Percentiles rank a stretch among this genome's conserved stretches.
Conservation (phyloP, 2,888 invertebrate genomes). For the Pardosa pseudoannulata region DNA sequence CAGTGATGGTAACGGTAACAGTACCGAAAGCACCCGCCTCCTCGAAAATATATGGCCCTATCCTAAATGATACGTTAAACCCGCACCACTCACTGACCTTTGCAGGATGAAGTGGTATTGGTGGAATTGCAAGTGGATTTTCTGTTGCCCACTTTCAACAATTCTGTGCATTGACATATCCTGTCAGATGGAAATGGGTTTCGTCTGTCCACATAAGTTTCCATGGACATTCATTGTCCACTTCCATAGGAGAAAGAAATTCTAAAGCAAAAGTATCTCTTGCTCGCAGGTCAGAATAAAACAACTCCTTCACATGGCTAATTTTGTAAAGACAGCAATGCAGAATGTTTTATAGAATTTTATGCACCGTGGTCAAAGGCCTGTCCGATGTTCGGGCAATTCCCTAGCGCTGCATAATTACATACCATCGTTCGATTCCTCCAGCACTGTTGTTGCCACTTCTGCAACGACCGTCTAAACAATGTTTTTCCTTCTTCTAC, state of each 20-base stretch:
- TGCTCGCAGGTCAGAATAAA: background rate
- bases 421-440: background rate
- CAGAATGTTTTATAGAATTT: background rate
- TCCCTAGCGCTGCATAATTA: background rate
- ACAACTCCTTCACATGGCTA: background rate
- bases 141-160: conserved; percentile 18
- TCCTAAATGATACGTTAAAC: background rate
- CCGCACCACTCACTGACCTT: background rate
- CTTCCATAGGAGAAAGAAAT: conserved; percentile 19
- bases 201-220: background rate
- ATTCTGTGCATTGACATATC: conserved; percentile 16
- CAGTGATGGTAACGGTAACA: background rate
- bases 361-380: conserved; percentile 15
- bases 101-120: conserved; percentile 13
- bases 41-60: background rate
- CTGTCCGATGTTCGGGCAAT: background rate
- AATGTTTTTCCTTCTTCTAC: background rate
- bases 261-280: background rate
- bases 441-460: background rate
- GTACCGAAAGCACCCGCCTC: background rate
- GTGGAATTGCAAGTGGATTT: background rate
- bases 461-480: too few species aligned
- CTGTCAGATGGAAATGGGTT: background rate
- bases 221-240: background rate
- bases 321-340: background rate